Base-by-base conservation (phyloP, 2,797 vertebrate species). In the Acipenser transmontanus region DNA sequence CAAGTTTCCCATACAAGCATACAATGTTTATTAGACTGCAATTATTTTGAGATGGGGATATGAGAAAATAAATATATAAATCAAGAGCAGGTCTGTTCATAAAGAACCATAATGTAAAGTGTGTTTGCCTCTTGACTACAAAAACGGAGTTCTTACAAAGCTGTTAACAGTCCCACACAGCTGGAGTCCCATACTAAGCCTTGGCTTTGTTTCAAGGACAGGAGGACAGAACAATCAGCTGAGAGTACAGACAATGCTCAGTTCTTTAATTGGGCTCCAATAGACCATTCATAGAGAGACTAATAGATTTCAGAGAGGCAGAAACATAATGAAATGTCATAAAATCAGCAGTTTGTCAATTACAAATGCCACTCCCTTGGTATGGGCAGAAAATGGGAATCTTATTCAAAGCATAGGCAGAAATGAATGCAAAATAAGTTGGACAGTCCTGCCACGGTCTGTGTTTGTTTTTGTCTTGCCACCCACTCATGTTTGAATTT, bases 221-320 rank as follows among this genome's bases (percentile, higher is more conserved):
- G 14, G 56, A 60, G 4, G 4, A 34, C 4, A 4, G 34, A 34
- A 34, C 34, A 34, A 34, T 34, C 34, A 57, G 65, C 47, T 13
- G 13, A 49, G n/a, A 47, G n/a, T 4, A n/a, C 14, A 48, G 66
- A 67, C 57, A 67, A 60, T 83, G 63, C 79, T 74, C 63, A 66
- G 67, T 52, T 69, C 65, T 71, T 71, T 73, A 74, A 70, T 59
- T 60, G 68, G 65, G 6, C 59, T 50, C 49, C n/a, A 14, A 34
- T 49, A 34, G 60, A 71, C 69, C 70, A 0, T 74, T 77, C 61
- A 63, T 1, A 0, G 34, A 68, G 60, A 51, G 34, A 72, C 50
- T 78, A 65, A 68, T 73, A 75, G 79, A 72, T 72, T 74, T 68
- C 1, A 12, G 20, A 62, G 69, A 75, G 66, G 50, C 67, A 68